Percentiles rank a stretch among this genome's conserved stretches.
Conservation (phyloP, 2,113 vertebrate genomes). For the Lagopus leucura region DNA sequence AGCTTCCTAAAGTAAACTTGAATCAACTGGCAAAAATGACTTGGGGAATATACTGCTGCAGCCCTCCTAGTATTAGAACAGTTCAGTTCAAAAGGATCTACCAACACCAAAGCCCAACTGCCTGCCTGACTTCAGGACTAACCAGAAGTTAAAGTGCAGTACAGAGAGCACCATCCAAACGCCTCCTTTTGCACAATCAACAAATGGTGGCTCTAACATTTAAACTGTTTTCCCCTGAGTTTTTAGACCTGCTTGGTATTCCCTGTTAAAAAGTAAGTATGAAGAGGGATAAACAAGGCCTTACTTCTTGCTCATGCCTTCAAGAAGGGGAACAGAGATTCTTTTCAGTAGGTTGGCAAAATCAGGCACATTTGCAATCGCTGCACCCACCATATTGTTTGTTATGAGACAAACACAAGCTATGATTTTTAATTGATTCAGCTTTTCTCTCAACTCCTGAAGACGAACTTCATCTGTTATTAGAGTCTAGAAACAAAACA, state of each 20-base stretch:
- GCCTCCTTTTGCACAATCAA: not conserved
- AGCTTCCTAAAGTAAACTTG: not conserved
- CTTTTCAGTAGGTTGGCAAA: constrained; percentile 86
- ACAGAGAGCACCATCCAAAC: not conserved
- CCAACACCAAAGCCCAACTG: not conserved
- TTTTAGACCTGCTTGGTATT: not conserved
- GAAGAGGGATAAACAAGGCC: constrained; percentile 37
- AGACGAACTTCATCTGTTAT: constrained; percentile 89
- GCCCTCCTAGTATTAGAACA: not conserved
- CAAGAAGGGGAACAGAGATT: constrained; percentile 86
- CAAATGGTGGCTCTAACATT: not conserved
- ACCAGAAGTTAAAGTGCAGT: not conserved
- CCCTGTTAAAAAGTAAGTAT: not conserved
- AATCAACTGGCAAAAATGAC: not conserved
- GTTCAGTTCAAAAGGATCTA: not conserved
- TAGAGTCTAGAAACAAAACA: constrained; percentile 82
- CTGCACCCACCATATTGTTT: constrained; percentile 84
- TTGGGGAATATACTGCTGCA: not conserved
- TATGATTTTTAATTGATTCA: constrained; percentile 83
- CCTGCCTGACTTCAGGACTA: not conserved
- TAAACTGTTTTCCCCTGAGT: not conserved
- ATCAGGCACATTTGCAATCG: constrained; percentile 81
- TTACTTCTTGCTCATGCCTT: constrained; percentile 90
- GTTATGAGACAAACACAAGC: constrained; percentile 89
- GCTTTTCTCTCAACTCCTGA: constrained; percentile 84